Base-by-base conservation (phyloP, 2,888 invertebrate species). In the Beris morrisii region DNA sequence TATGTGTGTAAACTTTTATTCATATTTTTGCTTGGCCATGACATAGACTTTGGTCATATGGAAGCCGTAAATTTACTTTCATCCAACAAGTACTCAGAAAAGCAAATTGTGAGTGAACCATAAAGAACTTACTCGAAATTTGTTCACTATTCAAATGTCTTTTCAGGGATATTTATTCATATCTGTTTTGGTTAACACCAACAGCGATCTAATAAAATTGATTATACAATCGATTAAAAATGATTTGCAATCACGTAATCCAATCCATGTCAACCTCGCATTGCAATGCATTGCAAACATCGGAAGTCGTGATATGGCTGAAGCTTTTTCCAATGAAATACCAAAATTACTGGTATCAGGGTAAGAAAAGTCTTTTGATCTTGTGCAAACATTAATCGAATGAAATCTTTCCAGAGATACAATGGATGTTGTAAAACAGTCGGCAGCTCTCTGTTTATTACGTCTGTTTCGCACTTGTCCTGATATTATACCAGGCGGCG, bases 31-130 rank as follows among this genome's bases (percentile, higher is more conserved):
- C 88, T 99, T 75, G 99, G 99, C 72, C 98, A 99, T 83, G 99
- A 99, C 83, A 99, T 99, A 81, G 99, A 99, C 84, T 99, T 99
- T 82, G 99, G 99, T 71, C 98, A 99, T 83, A 99, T 99, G 98
- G 99, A 99, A 84, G 99, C 99, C 63, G 99, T 99, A 74, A 99
- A 99, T 82, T 85, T 99, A 73, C 87, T 99, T 68, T 97, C 97
- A 71, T 99, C 99, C 69, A 99, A 99, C 82, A 99, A 99, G 85
- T 99, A 99, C 84, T 98, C 99, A 59, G 99, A 99, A 82, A 99
- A 99, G 85, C 99, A 99, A 86, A 99, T 99, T 83, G 95, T 91
- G 84, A 85, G 87, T 83, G 15, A 32, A 46, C 5, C 7, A 3
- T 4, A 58, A 22, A 65, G 38, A 53, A 38, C 50, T 48, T 30